phyloP scores from a whole-genome alignment of 2,888 invertebrate species.

The Sminthurides aquaticus region DNA sequence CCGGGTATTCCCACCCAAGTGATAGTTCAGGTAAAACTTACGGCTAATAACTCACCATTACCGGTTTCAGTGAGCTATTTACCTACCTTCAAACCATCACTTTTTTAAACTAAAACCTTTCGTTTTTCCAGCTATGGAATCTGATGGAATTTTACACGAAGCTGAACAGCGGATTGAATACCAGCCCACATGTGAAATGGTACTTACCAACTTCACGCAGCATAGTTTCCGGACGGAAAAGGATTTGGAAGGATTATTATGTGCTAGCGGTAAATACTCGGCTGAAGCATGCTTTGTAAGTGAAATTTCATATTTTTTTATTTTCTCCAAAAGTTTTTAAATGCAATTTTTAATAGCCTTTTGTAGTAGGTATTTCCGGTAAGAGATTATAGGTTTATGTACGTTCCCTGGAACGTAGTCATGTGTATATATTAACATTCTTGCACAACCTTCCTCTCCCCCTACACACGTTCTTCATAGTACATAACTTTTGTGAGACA shows the following conservation, averaged over 20 bases:
- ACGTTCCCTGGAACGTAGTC: too few species aligned
- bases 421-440: too few species aligned
- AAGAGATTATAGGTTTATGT: too few species aligned
- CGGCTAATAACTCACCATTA: too few species aligned
- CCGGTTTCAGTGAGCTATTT: too few species aligned
- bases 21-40: conserved; percentile 22
- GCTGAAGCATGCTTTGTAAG: conserved; percentile 40
- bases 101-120: too few species aligned
- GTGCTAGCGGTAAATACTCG: conserved; percentile 35
- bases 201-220: conserved; percentile 30
- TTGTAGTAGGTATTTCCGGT: too few species aligned
- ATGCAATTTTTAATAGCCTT: too few species aligned
- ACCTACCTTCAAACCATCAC: too few species aligned
- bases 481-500: too few species aligned
- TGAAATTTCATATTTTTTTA: conserved; percentile 6
- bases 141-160: conserved; percentile 39
- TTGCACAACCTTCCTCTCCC: too few species aligned
- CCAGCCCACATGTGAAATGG: conserved; percentile 27
- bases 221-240: conserved; percentile 17
- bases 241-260: conserved; percentile 29
- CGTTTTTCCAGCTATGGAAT: conserved; percentile 26
- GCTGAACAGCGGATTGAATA: conserved; percentile 37
- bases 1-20: conserved; percentile 38
- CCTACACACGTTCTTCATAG: too few species aligned
- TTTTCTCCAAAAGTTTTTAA: conserved; percentile 2